Conservation (phyloP, 2,888 invertebrate genomes). For the Caenorhabditis sp. region DNA sequence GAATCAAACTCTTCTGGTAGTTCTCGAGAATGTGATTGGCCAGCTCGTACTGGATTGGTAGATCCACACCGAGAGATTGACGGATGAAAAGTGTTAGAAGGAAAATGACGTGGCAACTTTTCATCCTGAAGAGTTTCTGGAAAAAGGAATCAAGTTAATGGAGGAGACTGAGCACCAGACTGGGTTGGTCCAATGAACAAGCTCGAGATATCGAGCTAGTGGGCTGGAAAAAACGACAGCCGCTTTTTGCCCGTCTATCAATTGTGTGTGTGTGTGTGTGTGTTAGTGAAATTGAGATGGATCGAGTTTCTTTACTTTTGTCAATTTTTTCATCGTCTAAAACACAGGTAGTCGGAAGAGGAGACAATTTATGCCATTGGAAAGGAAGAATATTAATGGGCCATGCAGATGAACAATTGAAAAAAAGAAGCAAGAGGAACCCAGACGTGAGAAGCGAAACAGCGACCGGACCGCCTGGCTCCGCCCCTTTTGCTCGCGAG, state of each 20-base stretch:
- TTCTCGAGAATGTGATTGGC: conserved; percentile 47
- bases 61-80: not conserved
- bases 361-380: too few relatives aligned
- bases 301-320: conserved; percentile 19
- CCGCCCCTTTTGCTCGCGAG: too few relatives aligned
- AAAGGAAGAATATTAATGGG: too few relatives aligned
- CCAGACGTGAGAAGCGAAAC: too few relatives aligned
- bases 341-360: too few relatives aligned
- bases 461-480: too few relatives aligned
- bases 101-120: not conserved
- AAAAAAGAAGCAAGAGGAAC: too few relatives aligned
- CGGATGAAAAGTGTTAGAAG: not conserved
- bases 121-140: not conserved
- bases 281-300: conserved; percentile 32
- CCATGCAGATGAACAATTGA: too few relatives aligned
- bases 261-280: not conserved
- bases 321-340: too few relatives aligned
- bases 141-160: not conserved
- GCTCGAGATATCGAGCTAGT: too few relatives aligned
- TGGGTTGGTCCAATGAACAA: not conserved
- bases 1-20: conserved; percentile 56
- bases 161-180: not conserved
- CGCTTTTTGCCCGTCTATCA: too few relatives aligned
- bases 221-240: too few relatives aligned
- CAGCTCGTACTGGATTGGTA: conserved; percentile 54